Percentiles rank a stretch among this genome's conserved stretches.
Conservation (phyloP, 2,113 vertebrate species). For the Nestor notabilis region DNA sequence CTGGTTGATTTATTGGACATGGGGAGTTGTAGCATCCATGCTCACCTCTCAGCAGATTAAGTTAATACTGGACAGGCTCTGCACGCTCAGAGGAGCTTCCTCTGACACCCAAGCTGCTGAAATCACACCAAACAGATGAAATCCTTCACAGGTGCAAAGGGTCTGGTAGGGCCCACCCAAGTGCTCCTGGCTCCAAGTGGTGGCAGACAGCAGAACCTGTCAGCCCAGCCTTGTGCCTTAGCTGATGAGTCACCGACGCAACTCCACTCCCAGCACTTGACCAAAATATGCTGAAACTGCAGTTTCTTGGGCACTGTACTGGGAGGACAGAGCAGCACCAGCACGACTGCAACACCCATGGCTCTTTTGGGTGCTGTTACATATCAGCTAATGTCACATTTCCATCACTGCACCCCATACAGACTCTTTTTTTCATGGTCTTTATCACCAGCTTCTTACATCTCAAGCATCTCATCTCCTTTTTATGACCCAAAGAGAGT, state of each 20-base stretch:
- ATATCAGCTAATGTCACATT: not conserved
- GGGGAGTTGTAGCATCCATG: not conserved
- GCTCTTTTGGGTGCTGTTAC: not conserved
- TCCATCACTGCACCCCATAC: not conserved
- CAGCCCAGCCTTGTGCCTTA: accelerated
- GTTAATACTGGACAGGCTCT: not conserved
- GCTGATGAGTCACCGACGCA: accelerated
- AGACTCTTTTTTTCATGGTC: not conserved
- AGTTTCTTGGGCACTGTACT: not conserved
- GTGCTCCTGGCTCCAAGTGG: not conserved
- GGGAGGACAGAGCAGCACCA: not conserved
- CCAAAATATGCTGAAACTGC: not conserved
- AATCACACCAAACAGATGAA: not conserved
- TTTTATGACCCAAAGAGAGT: not conserved
- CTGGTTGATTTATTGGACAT: accelerated
- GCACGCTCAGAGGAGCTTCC: not conserved
- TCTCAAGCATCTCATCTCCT: not conserved
- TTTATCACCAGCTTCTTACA: not conserved
- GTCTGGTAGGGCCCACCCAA: not conserved
- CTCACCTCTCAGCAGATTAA: not conserved
- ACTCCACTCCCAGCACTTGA: not conserved
- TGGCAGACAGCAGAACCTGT: accelerated
- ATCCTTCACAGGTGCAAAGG: not conserved
- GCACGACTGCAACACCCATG: not conserved
- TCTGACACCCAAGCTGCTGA: not conserved